Base-by-base conservation (phyloP, 2,888 invertebrate genomes). In the Euclidia mi region DNA sequence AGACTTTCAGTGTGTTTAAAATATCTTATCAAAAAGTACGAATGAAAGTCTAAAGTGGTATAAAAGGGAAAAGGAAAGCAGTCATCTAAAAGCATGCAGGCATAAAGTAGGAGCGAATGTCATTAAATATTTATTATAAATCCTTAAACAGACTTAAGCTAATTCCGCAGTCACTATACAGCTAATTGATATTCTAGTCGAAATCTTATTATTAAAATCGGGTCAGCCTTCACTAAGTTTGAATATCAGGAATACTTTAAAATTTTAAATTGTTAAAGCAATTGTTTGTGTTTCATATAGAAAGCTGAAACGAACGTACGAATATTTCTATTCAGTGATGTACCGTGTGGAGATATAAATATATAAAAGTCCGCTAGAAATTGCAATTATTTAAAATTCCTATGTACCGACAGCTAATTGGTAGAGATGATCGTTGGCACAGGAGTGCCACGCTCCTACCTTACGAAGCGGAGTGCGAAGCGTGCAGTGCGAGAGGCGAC, bases 401-500 rank as follows among this genome's bases (percentile, higher is more conserved):
- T 49, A 66, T 29, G 58, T 71, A 50, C 35, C 12, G 41, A 49
- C 29, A 59, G 43, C 52, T 44, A 60, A 46, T 45, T 46, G 56
- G 59, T 52, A 52, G 47, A 55, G 37, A 18, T 46, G 20, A 48
- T 10, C 35, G 41, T 60, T 55, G 68, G 68, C 57, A 51, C 44
- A 49, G 40, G 56, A 20, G 76, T 68, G 80, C 80, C 75, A 83
- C 91, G 92, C 93, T 93, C 94, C 94, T 93, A 92, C 92, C 89
- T 92, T 92, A 91, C 81, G 83, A 92, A 92, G 90, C 91, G 78
- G 76, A 82, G 84, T 90, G 89, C 87, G 82, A 91, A 92, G 93
- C 94, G 94, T 94, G 94, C 93, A 90, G 91, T 92, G 93, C 90
- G 83, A 89, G 81, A 92, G 91, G 91, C 92, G 90, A 90, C 88